Evolutionary conservation across 1,140 invertebrate genomes (phyloP).

Genomic region (Hylaeus anthracinus): DNA sequence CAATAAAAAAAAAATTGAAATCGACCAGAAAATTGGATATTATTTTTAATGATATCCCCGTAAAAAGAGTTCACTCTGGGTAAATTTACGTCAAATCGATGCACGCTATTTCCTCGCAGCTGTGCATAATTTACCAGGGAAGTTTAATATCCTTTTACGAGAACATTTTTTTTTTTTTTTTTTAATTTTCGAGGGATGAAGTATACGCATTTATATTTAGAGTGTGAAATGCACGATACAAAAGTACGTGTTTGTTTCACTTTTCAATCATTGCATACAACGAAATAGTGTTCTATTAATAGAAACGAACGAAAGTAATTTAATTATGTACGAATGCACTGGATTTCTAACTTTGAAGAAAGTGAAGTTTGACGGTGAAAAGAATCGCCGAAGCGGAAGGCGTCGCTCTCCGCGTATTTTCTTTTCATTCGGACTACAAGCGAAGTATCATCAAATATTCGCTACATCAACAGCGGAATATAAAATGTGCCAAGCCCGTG

Average conservation of each 20-base stretch:
- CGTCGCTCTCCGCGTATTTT: conserved; percentile 2
- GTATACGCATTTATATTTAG: background rate
- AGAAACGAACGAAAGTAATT: background rate
- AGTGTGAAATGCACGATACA: background rate
- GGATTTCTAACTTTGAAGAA: background rate
- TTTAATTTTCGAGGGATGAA: background rate
- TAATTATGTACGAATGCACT: background rate
- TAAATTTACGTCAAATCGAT: conserved; percentile 1
- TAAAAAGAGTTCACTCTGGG: background rate
- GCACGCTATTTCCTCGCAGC: background rate
- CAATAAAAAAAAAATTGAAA: background rate
- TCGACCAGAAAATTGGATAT: background rate
- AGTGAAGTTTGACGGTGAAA: background rate
- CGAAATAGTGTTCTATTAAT: background rate
- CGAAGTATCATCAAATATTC: conserved; percentile 37
- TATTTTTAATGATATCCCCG: background rate
- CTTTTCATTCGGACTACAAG: conserved; percentile 11
- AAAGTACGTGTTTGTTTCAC: background rate
- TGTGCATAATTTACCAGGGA: background rate
- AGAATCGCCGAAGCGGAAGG: background rate
- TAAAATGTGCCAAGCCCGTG: conserved; percentile 27
- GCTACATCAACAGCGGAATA: conserved; percentile 26
- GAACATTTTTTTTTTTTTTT: background rate
- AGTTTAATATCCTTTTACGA: background rate
- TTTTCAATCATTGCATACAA: background rate